Evolutionary conservation across 2,113 vertebrate genomes (phyloP).

Genomic region (Microtus oregoni): DNA sequence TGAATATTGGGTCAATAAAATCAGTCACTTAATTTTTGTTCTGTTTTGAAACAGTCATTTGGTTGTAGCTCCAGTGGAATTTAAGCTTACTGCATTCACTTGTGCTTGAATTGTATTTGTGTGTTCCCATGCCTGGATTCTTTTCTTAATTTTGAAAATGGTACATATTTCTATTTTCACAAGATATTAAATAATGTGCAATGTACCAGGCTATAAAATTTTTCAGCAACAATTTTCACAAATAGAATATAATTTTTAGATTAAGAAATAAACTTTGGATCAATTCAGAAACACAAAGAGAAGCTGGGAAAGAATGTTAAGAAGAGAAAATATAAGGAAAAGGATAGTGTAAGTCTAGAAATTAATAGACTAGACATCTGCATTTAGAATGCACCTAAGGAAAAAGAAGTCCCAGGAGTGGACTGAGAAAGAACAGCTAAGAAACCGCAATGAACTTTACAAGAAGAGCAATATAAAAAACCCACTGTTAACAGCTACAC

Average conservation of each 20-base stretch:
- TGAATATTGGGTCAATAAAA: neutral
- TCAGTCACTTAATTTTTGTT: neutral
- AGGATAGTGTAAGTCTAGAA: neutral
- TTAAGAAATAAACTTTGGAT: neutral
- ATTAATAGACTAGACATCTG: neutral
- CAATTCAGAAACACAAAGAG: neutral
- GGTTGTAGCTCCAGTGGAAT: neutral
- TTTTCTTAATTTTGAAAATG: constrained; percentile 16
- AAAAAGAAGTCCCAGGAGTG: neutral
- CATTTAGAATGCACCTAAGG: neutral
- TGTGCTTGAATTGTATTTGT: neutral
- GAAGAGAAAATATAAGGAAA: neutral
- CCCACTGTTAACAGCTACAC: neutral
- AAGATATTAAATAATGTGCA: neutral
- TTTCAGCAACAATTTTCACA: neutral
- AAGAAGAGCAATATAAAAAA: neutral
- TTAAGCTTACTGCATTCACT: neutral
- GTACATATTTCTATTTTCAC: neutral
- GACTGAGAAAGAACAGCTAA: neutral
- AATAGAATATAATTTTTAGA: neutral
- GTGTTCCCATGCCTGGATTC: neutral
- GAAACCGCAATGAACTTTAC: neutral
- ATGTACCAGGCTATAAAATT: too few relatives aligned
- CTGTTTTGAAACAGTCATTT: neutral
- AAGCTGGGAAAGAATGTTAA: neutral